Evolutionary conservation across 2,113 vertebrate species (phyloP).

Genomic region (Crotophaga sulcirostris): DNA sequence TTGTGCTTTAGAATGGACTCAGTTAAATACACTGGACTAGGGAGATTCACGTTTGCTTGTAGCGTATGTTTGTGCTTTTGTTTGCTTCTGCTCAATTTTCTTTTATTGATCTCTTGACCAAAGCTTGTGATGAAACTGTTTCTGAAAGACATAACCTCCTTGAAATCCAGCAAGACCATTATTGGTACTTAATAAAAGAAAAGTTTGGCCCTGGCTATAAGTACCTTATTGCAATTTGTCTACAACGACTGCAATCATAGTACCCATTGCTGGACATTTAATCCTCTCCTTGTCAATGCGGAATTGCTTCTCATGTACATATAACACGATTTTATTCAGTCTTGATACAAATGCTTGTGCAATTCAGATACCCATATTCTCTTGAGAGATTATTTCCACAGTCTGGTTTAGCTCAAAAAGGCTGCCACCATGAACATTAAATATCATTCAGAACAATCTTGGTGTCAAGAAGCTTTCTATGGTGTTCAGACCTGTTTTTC

Average conservation of each 20-base stretch:
- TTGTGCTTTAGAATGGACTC: background rate
- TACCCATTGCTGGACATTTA: background rate
- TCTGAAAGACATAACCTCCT: background rate
- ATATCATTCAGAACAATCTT: background rate
- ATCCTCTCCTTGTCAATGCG: background rate
- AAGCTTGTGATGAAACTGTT: background rate
- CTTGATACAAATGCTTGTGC: background rate
- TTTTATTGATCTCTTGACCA: background rate
- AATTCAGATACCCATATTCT: background rate
- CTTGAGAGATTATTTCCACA: background rate
- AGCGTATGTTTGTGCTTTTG: background rate
- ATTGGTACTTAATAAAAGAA: background rate
- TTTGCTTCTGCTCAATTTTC: background rate
- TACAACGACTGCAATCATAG: background rate
- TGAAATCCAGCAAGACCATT: background rate
- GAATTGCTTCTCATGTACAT: background rate
- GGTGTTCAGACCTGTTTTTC: background rate
- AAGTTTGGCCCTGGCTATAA: background rate
- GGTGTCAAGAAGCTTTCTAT: background rate
- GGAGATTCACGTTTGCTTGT: background rate
- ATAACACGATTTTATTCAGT: background rate
- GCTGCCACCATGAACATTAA: background rate
- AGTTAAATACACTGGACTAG: background rate
- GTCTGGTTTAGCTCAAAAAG: background rate
- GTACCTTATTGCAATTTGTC: background rate